Evolutionary conservation across 2,113 vertebrate genomes (phyloP), one percentile per base, ranked within the genome.

Genomic region (Enhydra lutris): DNA sequence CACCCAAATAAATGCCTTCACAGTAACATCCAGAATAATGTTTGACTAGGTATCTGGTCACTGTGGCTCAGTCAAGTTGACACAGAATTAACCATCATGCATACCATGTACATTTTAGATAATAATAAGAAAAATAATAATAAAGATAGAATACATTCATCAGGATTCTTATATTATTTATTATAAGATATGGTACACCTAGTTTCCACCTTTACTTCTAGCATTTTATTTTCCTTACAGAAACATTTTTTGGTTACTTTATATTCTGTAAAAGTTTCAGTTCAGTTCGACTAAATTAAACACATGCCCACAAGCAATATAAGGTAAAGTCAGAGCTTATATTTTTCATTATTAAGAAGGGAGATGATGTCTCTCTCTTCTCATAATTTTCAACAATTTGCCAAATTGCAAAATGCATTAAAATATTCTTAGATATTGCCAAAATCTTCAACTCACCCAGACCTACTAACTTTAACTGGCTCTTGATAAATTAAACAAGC

Each of bases 221-320:
- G 20, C 29, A 20, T 45, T 84, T 85, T 83, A 82, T 83, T 82
- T 89, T 45, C 55, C 18, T 94, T 50, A 80, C 31, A 15, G 29
- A 94, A 93, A 94, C 20, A 83, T 52, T 71, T 78, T 57, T 61
- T 84, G 55, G 47, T 87, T 55, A 13, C 31, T 98, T 98, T 88
- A 71, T 61, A 94, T 97, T 97, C 85, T 73, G 24, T 55, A 88
- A 7, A n/a, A 45, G 0, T 90, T 90, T 86, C 74, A 91, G 4
- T 74, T 96, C 74, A 98, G 97, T 89, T 42, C 57, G 94, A 91
- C 83, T 96, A 90, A 95, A 94, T 95, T 94, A 97, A 91, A 97
- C 18, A 89, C 26, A 55, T 96, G 47, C 39, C 87, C n/a, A 89
- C 9, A 55, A 96, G 87, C 57, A 93, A 42, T 83, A 90, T 7